A percentile compares a stretch with the other conserved stretches of the same genome.
Evolutionary conservation across 2,888 invertebrate genomes (phyloP).

Genomic region (Gandaritis pyraliata): DNA sequence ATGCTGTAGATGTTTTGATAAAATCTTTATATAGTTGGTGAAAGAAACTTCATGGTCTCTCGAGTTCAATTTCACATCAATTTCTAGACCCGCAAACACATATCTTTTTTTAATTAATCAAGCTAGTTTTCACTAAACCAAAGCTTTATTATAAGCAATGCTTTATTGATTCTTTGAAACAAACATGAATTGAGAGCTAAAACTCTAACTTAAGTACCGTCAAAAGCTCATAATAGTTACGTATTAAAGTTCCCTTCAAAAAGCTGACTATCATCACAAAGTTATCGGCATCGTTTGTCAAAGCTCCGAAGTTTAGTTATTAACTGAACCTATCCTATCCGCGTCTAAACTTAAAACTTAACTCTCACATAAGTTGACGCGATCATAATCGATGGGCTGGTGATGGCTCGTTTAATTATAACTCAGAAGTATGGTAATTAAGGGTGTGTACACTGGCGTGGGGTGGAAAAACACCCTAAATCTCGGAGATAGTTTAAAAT

Average conservation of each 20-base stretch:
- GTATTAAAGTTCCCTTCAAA: slow-evolving; percentile 12
- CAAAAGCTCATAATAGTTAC: background rate
- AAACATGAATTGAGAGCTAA: too few relatives aligned
- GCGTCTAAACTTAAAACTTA: slow-evolving; percentile 49
- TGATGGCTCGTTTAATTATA: slow-evolving; percentile 48
- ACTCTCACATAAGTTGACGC: slow-evolving; percentile 51
- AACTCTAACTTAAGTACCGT: too few relatives aligned
- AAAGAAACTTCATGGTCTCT: background rate
- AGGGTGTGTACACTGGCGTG: background rate
- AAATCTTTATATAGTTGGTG: slow-evolving; percentile 14
- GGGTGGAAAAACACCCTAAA: too few relatives aligned
- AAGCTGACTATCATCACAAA: slow-evolving; percentile 38
- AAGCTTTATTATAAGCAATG: too few relatives aligned
- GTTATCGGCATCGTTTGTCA: slow-evolving; percentile 55
- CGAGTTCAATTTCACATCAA: too few relatives aligned
- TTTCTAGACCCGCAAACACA: too few relatives aligned
- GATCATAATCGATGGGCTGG: slow-evolving; percentile 53
- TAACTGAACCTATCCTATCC: slow-evolving; percentile 47
- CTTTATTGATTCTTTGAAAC: too few relatives aligned
- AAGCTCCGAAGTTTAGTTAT: slow-evolving; percentile 55
- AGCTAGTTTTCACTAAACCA: too few relatives aligned
- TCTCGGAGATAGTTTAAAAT: too few relatives aligned
- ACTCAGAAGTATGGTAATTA: slow-evolving; percentile 41
- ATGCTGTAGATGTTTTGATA: slow-evolving; percentile 24
- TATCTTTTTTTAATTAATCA: too few relatives aligned